Conservation (phyloP, 1,140 invertebrate species). For the Lasioglossum albipes region DNA sequence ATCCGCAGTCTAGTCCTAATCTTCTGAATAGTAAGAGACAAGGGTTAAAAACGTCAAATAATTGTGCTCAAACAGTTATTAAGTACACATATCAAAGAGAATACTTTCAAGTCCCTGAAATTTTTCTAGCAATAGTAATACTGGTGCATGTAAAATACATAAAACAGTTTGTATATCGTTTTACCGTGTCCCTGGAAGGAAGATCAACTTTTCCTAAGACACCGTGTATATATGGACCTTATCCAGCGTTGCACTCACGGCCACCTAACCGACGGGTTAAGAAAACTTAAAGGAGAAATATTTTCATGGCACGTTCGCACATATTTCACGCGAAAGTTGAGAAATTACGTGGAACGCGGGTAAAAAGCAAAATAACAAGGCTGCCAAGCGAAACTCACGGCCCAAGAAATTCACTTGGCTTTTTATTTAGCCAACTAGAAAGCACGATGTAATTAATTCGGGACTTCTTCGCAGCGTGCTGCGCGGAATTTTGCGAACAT, state of each 20-base stretch:
- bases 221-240: no score
- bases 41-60: no score
- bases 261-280: constrained; percentile 40
- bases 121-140: no score
- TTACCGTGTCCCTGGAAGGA: not conserved
- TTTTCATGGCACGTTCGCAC: constrained; percentile 20
- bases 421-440: constrained; percentile 27
- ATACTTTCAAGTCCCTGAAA: no score
- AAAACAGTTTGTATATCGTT: not conserved
- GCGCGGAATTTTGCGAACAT: not conserved
- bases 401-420: constrained; percentile 14
- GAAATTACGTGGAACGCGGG: constrained; percentile 1
- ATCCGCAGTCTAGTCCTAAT: no score
- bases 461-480: not conserved
- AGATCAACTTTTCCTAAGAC: not conserved
- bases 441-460: constrained; percentile 20
- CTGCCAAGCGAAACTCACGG: not conserved
- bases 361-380: constrained; percentile 8
- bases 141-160: no score
- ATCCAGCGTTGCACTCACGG: not conserved
- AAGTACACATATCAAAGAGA: no score
- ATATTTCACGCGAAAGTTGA: constrained; percentile 2
- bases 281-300: constrained; percentile 56
- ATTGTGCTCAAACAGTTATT: no score
- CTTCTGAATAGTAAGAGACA: no score